Base-by-base conservation (phyloP, 2,113 vertebrate species). In the Leptocoma aspasia region DNA sequence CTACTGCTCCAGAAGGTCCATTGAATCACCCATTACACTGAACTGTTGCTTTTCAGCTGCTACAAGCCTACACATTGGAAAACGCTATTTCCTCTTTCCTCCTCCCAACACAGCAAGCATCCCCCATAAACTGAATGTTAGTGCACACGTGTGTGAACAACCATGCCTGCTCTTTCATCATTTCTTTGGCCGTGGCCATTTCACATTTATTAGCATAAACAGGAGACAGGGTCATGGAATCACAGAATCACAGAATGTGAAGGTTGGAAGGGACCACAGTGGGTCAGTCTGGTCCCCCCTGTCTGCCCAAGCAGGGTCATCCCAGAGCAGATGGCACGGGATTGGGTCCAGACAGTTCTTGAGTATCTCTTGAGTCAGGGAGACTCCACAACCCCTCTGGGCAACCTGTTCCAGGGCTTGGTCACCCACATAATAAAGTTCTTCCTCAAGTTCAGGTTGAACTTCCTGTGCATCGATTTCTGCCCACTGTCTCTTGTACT, bases 141-240 rank as follows among this genome's bases (percentile, higher is more conserved):
- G 50, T 1, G 39, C 22, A 28, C 49, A 33, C 0, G 0, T 19
- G 12, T 64, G 11, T 3, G 3, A 37, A 82, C n/a, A 72, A 17
- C 27, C 26, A 11, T 20, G 22, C 13, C 49, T 71, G 35, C 17
- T 37, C 42, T 18, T 64, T 45, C 42, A 37, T 33, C 44, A 28
- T 18, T 28, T 73, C 16, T 49, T 85, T 53, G 37, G 28, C 49
- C 76, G 26, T 21, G 21, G 64, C 18, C 8, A 4, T 21, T 27
- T 56, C 66, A 71, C 30, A 31, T 33, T 71, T 47, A 12, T 12
- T 47, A 52, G 24, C 31, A 63, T 69, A 71, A 75, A 28, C 31
- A 81, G 12, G 20, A 80, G 12, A 22, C 13, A 60, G 28, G 31
- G n/a, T 18, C 33, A 37, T 5, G 30, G 44, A 37, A 72, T 45